A percentile compares a stretch with the other conserved stretches of the same genome.
Evolutionary conservation across 2,888 invertebrate genomes (phyloP).

Genomic region (Caenorhabditis sp.): DNA sequence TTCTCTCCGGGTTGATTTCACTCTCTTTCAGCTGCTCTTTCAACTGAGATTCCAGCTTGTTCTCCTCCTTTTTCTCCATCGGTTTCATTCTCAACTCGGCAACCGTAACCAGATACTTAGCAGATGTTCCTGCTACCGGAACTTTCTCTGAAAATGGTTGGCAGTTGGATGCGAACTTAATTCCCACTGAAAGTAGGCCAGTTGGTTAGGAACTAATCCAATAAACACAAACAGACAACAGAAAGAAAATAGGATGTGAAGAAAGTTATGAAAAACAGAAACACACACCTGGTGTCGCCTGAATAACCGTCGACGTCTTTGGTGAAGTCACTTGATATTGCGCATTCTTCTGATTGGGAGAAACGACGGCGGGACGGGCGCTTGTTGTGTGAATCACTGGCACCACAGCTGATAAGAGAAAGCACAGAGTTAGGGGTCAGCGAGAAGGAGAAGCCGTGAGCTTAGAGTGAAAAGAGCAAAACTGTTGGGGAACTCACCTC

Average conservation of each 20-base stretch:
- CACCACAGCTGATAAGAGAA: conserved; percentile 44
- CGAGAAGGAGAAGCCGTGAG: too few relatives aligned
- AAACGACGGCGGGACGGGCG: conserved; percentile 32
- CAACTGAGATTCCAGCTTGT: conserved; percentile 40
- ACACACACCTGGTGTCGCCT: conserved; percentile 48
- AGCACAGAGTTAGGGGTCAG: conserved; percentile 32
- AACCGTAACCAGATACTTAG: conserved; percentile 66
- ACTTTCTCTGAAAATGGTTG: conserved; percentile 48
- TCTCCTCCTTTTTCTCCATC: conserved; percentile 38
- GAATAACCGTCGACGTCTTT: conserved; percentile 51
- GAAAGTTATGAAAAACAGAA: conserved; percentile 4
- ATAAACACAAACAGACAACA: conserved; percentile 1
- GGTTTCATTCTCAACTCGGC: conserved; percentile 61
- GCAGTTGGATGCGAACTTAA: too few relatives aligned
- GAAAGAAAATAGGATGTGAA: conserved; percentile 1
- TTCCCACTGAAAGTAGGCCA: too few relatives aligned
- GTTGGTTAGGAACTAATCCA: not conserved
- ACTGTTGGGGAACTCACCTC: conserved; percentile 60
- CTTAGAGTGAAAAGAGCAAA: too few relatives aligned
- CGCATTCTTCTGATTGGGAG: conserved; percentile 50
- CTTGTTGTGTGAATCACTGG: conserved; percentile 45
- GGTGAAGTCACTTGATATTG: conserved; percentile 49
- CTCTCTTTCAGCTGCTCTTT: conserved; percentile 46
- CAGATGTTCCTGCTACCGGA: conserved; percentile 45
- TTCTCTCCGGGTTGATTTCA: conserved; percentile 41